Evolutionary conservation across 2,797 vertebrate genomes (phyloP), one percentile per base, ranked within the genome.

Genomic region (Benthosema pterotum): DNA sequence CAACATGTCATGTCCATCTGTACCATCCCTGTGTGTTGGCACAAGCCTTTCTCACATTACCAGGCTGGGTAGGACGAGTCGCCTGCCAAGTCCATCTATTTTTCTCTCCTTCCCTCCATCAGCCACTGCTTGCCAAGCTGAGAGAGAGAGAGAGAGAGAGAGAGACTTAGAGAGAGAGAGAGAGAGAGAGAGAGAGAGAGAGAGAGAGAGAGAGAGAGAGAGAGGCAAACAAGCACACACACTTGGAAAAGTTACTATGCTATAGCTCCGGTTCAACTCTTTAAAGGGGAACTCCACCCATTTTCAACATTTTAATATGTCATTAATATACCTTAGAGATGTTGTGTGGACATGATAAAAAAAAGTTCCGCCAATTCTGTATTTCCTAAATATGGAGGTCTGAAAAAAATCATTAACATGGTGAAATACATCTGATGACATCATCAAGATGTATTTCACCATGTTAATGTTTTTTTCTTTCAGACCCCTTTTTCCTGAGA

Each of bases 1-100:
- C 79, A 89, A 88, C 89, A 86, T 88, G 83, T 86, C 81, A 81
- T 62, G 77, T 89, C 90, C 85, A 89, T 91, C 88, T 90, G 89
- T 78, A 89, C 75, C 83, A 68, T 86, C 82, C 65, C 84, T 8
- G 22, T 75, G 69, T 56, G 63, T 83, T 90, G 87, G 88, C 87
- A 88, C 69, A 64, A 57, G 69, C 71, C 77, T 75, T 82, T 80
- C 78, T 88, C 85, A 85, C 80, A 74, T 87, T 85, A 89, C 84
- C 86, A 89, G 83, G 75, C 81, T 80, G 80, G 79, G 77, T 82
- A 25, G 22, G 22, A 76, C 71, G 68, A 72, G 71, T 0, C 57
- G 75, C 58, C 82, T 89, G 90, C 88, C 88, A 89, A 82, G 85
- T 85, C 84, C 77, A 67, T 86, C 87, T 78, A 82, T 88, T 85